Percentiles rank a stretch among this genome's conserved stretches.
phyloP scores from a whole-genome alignment of 1,140 invertebrate genomes.

The Manduca sexta region DNA sequence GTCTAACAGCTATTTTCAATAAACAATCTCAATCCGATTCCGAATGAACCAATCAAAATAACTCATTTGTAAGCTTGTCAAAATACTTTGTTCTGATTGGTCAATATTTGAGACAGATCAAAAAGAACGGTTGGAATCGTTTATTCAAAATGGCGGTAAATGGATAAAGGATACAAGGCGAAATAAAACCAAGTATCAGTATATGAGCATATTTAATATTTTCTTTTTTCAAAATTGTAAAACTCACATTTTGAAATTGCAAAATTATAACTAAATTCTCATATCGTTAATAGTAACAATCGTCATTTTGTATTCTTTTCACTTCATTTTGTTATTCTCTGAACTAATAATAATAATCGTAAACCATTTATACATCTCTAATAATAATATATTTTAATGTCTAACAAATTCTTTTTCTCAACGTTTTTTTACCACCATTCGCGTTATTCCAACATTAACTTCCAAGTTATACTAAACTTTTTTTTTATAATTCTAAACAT shows the following conservation, averaged over 20 bases:
- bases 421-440: slow-evolving; percentile 47
- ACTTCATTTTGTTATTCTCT: slow-evolving; percentile 55
- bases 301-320: slow-evolving; percentile 43
- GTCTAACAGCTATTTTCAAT: too few species aligned
- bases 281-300: slow-evolving; percentile 72
- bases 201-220: slow-evolving; percentile 73
- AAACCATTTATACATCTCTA: slow-evolving; percentile 71
- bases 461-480: slow-evolving; percentile 57
- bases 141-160: not conserved
- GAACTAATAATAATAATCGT: slow-evolving; percentile 67
- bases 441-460: slow-evolving; percentile 59
- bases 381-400: slow-evolving; percentile 68
- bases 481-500: slow-evolving; percentile 63
- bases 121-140: too few species aligned
- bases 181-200: slow-evolving; percentile 49
- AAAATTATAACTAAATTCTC: slow-evolving; percentile 73
- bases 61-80: too few species aligned
- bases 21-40: too few species aligned
- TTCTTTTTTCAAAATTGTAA: slow-evolving; percentile 72
- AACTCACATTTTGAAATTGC: slow-evolving; percentile 73
- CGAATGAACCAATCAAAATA: too few species aligned
- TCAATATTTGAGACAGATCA: too few species aligned
- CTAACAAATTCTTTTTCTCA: slow-evolving; percentile 70
- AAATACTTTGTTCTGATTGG: too few species aligned
- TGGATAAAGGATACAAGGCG: not conserved